Evolutionary conservation across 2,797 vertebrate species (phyloP), one percentile per base, ranked within the genome.

Genomic region (Myotis daubentonii): DNA sequence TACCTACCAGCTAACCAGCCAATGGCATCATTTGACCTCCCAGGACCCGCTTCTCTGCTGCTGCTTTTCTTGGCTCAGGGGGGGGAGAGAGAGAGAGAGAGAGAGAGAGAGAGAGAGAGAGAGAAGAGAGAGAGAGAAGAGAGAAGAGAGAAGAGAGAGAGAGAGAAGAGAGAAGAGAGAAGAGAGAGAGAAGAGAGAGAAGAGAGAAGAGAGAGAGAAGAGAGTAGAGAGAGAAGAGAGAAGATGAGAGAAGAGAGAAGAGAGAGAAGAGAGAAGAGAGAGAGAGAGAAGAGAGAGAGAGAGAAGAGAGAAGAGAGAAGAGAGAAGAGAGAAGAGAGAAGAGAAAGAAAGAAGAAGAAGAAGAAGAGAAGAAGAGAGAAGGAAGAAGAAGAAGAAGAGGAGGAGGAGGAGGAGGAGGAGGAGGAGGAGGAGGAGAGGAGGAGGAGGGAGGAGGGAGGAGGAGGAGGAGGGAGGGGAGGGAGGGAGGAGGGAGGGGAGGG

Each of bases 21-120:
- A 33, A 1, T 0, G 5, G n/a, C 0, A 0, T 47, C 41, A 16
- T n/a, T 65, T 78, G 28, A 62, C 38, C 19, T 71, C 33, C 5
- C 15, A 55, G 62, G 16, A 12, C 8, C 41, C 13, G 6, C 20
- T n/a, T 5, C 38, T 78, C 68, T 92, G 84, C 3, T 3, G 0
- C 5, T 47, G 51, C 4, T 13, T n/a, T 51, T 65, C 36, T n/a
- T 28, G 66, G 7, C 51, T 85, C 47, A 3, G 36, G 36, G 36
- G 10, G 8, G 28, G 49, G n/a, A 28, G 8, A 71, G 72, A 53
- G 44, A 33, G 30, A n/a, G 36, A 51, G 30, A n/a, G 41, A 47
- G 47, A 62, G 57, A 47, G 44, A 47, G 44, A 47, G 44, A 47
- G 44, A 47, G 44, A 44, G 44, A 44, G 44, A 44, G 44, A 44